phyloP scores from a whole-genome alignment of 2,888 invertebrate species.

The Xestia ashworthii region DNA sequence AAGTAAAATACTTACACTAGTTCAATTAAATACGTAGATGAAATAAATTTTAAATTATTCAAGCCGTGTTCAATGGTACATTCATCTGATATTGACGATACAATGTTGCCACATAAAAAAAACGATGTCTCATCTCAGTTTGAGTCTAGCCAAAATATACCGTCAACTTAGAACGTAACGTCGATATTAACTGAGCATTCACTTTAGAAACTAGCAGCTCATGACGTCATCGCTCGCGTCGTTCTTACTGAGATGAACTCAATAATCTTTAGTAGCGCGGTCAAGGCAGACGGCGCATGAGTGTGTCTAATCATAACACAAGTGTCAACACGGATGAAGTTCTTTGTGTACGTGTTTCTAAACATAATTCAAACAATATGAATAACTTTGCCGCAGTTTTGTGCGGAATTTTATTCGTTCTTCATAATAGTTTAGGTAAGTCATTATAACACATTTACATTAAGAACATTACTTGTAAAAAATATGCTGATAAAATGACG shows the following conservation, averaged over 20 bases:
- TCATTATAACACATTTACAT: background rate
- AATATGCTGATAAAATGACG: background rate
- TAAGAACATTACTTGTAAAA: background rate
- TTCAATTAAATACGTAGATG: background rate
- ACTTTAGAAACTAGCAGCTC: constrained; percentile 17
- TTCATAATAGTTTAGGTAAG: constrained; percentile 60
- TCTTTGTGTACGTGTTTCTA: constrained; percentile 15
- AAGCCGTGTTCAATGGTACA: background rate
- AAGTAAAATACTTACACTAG: background rate
- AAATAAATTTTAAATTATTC: background rate
- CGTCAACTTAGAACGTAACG: background rate
- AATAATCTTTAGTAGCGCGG: constrained; percentile 58
- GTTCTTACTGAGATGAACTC: constrained; percentile 36
- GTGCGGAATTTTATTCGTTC: constrained; percentile 58
- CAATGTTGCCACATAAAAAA: background rate
- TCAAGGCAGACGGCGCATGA: constrained; percentile 58
- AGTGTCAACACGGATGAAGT: constrained; percentile 47
- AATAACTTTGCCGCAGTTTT: constrained; percentile 54
- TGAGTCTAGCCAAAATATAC: constrained; percentile 23
- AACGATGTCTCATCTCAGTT: background rate
- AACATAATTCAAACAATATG: constrained; percentile 37
- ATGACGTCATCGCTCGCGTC: constrained; percentile 16
- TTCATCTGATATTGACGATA: background rate
- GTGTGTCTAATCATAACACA: constrained; percentile 41
- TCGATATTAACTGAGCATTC: constrained; percentile 25